Evolutionary conservation across 2,113 vertebrate species (phyloP).

Genomic region (Apus apus): DNA sequence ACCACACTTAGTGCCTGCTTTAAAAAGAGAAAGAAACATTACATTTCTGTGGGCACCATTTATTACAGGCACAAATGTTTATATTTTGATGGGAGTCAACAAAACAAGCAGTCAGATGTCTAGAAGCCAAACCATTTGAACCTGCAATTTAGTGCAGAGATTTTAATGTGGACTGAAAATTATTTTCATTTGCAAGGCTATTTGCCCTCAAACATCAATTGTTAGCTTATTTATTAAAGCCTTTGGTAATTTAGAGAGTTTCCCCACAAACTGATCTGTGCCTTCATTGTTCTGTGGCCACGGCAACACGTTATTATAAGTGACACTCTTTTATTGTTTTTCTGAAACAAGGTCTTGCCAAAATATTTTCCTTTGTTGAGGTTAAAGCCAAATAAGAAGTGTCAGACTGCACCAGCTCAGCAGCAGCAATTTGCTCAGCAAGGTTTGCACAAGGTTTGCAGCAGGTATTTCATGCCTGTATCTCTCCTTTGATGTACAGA

Average conservation of each 20-base stretch:
- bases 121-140: conserved; percentile 31
- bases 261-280: background rate
- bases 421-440: background rate
- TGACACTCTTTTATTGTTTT: background rate
- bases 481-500: background rate
- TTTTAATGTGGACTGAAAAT: background rate
- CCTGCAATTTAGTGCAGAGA: background rate
- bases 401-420: background rate
- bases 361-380: background rate
- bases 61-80: background rate
- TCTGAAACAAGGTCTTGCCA: background rate
- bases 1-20: background rate
- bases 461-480: background rate
- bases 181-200: background rate
- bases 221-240: conserved; percentile 32
- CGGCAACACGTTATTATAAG: background rate
- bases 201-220: conserved; percentile 17
- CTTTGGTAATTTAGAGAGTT: conserved; percentile 26
- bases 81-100: background rate
- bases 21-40: background rate
- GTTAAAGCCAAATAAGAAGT: background rate
- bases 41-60: background rate
- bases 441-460: background rate
- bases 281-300: background rate
- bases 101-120: background rate